Evolutionary conservation across 2,113 vertebrate species (phyloP).

Genomic region (Sorex araneus): DNA sequence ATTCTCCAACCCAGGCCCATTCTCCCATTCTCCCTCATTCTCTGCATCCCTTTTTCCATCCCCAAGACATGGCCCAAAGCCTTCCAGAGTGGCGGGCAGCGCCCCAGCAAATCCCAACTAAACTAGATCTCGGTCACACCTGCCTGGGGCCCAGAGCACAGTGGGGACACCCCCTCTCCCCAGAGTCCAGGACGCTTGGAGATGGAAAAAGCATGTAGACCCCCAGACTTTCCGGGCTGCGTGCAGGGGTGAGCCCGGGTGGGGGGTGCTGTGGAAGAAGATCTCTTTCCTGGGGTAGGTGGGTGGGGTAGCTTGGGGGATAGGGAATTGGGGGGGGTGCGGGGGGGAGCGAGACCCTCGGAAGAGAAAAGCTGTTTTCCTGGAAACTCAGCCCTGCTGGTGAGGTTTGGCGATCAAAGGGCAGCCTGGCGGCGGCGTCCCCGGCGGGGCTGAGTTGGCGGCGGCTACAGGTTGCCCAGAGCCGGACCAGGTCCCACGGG

Average conservation of each 20-base stretch:
- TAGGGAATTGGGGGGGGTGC: too few species aligned
- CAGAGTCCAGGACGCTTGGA: neutral
- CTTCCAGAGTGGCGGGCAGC: rapidly evolving
- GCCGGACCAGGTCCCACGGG: slow-evolving; percentile 2
- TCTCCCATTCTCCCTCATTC: neutral
- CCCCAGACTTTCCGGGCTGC: neutral
- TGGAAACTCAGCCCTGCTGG: neutral
- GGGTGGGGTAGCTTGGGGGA: too few species aligned
- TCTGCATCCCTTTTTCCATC: neutral
- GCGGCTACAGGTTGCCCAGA: slow-evolving; percentile 78
- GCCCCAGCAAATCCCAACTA: neutral
- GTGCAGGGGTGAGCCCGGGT: too few species aligned
- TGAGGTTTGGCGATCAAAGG: too few species aligned
- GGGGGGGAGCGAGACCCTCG: neutral
- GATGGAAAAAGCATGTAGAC: neutral
- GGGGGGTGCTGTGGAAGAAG: too few species aligned
- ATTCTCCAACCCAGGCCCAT: neutral
- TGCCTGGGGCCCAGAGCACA: neutral
- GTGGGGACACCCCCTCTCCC: neutral
- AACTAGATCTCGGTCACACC: neutral
- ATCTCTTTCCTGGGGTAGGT: too few species aligned
- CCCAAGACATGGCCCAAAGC: neutral
- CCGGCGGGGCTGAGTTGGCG: neutral
- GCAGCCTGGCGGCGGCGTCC: neutral
- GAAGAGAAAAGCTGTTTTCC: neutral